Evolutionary conservation across 2,888 invertebrate species (phyloP).

Genomic region (Plebejus argus): DNA sequence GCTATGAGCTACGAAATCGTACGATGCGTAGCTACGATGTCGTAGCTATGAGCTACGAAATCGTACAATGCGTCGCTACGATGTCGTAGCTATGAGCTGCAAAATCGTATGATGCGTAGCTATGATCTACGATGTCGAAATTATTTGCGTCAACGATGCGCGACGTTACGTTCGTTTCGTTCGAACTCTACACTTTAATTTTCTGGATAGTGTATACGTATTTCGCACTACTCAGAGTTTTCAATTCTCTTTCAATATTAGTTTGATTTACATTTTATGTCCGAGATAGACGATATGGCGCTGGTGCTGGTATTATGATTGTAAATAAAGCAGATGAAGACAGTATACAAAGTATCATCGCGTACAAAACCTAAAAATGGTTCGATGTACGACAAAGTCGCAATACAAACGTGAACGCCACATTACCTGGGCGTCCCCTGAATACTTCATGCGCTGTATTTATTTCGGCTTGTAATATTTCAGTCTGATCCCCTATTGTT

Average conservation of each 20-base stretch:
- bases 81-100: too few relatives aligned
- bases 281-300: neutral
- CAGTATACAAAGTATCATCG: neutral
- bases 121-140: neutral
- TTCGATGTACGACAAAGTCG: neutral
- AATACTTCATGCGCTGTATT: constrained; percentile 79
- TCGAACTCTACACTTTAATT: neutral
- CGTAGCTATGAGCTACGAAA: too few relatives aligned
- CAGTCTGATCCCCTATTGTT: constrained; percentile 73
- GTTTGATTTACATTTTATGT: neutral
- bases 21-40: too few relatives aligned
- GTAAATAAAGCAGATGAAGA: too few relatives aligned
- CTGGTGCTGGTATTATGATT: too few relatives aligned
- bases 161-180: neutral
- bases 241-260: neutral
- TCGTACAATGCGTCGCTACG: too few relatives aligned
- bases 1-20: too few relatives aligned
- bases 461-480: constrained; percentile 80
- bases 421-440: constrained; percentile 73
- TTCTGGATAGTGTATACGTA: neutral
- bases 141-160: neutral
- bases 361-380: neutral
- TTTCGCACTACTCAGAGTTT: neutral
- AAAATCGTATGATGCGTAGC: too few relatives aligned
- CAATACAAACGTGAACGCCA: constrained; percentile 53